Conservation (phyloP, 2,113 vertebrate genomes). For the Pelecanus crispus region DNA sequence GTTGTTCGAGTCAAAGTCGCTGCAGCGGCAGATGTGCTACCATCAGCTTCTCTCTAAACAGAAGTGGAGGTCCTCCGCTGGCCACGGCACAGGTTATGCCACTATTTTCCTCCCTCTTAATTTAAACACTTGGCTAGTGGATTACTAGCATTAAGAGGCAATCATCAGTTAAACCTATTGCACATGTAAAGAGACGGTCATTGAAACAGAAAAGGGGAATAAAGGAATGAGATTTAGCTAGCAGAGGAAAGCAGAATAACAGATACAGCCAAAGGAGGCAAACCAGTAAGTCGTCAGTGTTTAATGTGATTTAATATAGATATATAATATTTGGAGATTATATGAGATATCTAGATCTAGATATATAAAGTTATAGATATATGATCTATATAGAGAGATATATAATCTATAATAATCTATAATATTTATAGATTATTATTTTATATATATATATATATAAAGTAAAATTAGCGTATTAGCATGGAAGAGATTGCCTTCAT, state of each 20-base stretch:
- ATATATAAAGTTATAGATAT: background rate
- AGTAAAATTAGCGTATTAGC: background rate
- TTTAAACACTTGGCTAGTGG: too few species aligned
- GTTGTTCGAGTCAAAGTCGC: fast-evolving
- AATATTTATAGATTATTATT: background rate
- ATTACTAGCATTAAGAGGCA: too few species aligned
- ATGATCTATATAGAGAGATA: background rate
- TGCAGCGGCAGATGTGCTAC: background rate
- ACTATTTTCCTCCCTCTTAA: background rate
- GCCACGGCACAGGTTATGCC: background rate
- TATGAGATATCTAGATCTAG: background rate
- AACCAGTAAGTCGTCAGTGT: background rate
- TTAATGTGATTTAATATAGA: background rate
- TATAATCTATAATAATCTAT: background rate
- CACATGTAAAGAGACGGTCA: too few species aligned
- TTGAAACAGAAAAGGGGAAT: too few species aligned
- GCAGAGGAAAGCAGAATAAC: background rate
- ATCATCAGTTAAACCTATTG: too few species aligned
- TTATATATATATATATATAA: too few species aligned
- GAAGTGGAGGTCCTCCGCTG: too few species aligned
- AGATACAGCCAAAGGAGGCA: background rate
- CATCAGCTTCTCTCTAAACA: background rate
- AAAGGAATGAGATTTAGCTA: too few species aligned
- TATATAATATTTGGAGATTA: background rate
- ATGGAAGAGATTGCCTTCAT: background rate